Base-by-base conservation (phyloP, 2,888 invertebrate species). In the Drosophila eohydei region DNA sequence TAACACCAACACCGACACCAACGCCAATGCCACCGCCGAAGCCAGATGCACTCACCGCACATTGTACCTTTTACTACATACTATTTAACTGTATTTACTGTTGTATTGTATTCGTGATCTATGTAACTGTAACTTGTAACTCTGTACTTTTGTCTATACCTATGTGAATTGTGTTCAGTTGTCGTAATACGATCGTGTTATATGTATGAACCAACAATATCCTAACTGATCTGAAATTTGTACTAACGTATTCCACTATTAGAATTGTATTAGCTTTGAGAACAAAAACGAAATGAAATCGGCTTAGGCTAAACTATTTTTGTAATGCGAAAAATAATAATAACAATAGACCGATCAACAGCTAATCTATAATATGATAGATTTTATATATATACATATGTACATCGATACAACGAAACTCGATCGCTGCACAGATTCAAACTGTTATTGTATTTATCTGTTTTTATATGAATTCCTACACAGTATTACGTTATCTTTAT, bases 31-130 rank as follows among this genome's bases (percentile, higher is more conserved):
- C 65, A 65, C 77, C 69, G 75, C 87, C 63, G 71, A 78, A 71
- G 77, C 80, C 79, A 74, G 74, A 64, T 82, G 80, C 86, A 85
- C 87, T 82, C 89, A 90, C 89, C 86, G 89, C 86, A 87, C 90
- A 79, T 87, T 88, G 86, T 87, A 87, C 86, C 86, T 87, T 88
- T 74, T 71, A 68, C 56, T 70, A 68, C 66, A 66, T 55, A 84
- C 79, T 87, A 78, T 65, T 89, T 78, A 81, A 58, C 58, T 58
- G 58, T 58, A 58, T 38, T 58, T 58, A 78, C 88, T 89, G 72
- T 84, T 84, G 88, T 76, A 87, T 89, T 87, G 88, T 78, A 81
- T 84, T 80, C 74, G 80, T 80, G 72, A 79, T 81, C 78, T 67
- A 66, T 77, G 57, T 72, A 74, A 74, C 74, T 74, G 46, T 70